phyloP scores from a whole-genome alignment of 2,797 vertebrate genomes.

The Mus minutoides region DNA sequence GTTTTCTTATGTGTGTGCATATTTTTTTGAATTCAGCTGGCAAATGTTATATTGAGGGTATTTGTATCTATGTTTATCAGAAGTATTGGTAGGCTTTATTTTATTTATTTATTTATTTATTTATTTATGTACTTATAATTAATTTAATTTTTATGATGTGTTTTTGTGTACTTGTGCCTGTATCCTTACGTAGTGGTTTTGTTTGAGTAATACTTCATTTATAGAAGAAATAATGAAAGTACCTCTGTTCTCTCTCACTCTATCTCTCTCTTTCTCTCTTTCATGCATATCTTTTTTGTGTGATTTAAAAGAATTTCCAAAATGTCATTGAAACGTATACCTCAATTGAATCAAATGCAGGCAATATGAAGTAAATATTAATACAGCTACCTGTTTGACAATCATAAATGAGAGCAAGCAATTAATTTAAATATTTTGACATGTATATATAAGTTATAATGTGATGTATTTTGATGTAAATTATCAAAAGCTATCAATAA shows the following conservation, averaged over 20 bases:
- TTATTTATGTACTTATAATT: not conserved
- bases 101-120: not conserved
- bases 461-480: too few species aligned
- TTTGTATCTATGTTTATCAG: not conserved
- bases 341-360: not conserved
- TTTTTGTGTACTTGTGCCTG: not conserved
- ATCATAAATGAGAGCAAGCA: not conserved
- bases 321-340: not conserved
- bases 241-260: not conserved
- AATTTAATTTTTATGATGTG: not conserved
- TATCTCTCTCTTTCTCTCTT: not conserved
- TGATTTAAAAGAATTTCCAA: not conserved
- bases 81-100: not conserved
- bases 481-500: not conserved
- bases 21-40: not conserved
- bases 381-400: fast-evolving
- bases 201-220: not conserved
- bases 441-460: not conserved
- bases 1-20: not conserved
- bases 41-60: not conserved
- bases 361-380: not conserved
- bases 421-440: not conserved
- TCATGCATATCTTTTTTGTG: too few species aligned
- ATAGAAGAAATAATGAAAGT: not conserved
- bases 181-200: not conserved